These are phyloP conservation scores for Saturnia pavonia DNA, from an alignment of 2,888 invertebrate species.

Conservation along the genomic window DNA sequence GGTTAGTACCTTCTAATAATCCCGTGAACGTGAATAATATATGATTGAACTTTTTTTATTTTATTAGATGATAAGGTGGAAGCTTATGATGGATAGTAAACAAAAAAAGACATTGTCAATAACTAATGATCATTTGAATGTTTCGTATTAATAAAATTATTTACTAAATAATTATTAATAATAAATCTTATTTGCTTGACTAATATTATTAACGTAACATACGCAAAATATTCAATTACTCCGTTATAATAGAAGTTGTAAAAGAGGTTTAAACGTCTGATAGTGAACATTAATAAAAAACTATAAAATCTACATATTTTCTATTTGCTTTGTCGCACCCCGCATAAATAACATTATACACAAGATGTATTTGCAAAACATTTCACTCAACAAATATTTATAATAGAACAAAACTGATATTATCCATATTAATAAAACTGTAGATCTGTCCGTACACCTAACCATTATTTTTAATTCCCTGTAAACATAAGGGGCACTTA, in stretches of 20 bases:
- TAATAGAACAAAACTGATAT: too few relatives aligned
- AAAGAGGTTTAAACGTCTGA: not conserved
- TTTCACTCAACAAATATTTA: not conserved
- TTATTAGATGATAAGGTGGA: not conserved
- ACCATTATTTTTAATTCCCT: too few relatives aligned
- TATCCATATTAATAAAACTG: too few relatives aligned
- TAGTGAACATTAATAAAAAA: not conserved
- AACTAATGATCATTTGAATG: too few relatives aligned
- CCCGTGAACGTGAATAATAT: too few relatives aligned
- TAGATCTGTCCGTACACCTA: too few relatives aligned
- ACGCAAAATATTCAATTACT: not conserved
- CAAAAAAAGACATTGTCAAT: too few relatives aligned
- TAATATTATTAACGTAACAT: not conserved
- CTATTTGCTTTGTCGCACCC: not conserved
- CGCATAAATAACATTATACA: not conserved
- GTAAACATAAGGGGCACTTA: too few relatives aligned
- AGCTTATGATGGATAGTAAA: too few relatives aligned
- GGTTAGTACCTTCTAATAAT: constrained; percentile 53
- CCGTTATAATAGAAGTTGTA: not conserved
- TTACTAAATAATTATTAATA: too few relatives aligned
- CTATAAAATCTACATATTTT: not conserved
- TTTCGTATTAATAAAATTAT: too few relatives aligned
- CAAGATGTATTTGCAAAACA: not conserved
- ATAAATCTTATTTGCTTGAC: not conserved
- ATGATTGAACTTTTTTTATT: too few relatives aligned